These are phyloP conservation scores for Cylloceria caligata DNA, from an alignment of 2,888 invertebrate genomes.

Conservation along the genomic window DNA sequence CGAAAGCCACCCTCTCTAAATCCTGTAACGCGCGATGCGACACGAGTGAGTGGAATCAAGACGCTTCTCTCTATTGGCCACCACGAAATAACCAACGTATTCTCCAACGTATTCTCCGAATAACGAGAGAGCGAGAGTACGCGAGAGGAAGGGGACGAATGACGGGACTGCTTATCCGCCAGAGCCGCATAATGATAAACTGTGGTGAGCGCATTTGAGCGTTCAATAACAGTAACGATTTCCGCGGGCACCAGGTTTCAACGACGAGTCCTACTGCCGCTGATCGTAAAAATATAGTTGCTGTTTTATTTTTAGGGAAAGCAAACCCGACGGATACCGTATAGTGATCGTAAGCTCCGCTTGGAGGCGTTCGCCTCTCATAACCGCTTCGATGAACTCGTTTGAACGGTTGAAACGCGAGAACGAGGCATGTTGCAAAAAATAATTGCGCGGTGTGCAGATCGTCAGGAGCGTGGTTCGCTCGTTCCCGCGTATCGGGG, in stretches of 20 bases:
- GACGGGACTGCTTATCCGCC: conserved; percentile 60
- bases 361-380: conserved; percentile 15
- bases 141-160: neutral
- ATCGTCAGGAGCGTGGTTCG: conserved; percentile 49
- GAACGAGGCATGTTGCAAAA: conserved; percentile 47
- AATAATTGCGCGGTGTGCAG: conserved; percentile 45
- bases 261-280: conserved; percentile 44
- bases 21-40: conserved; percentile 73
- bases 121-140: conserved; percentile 44
- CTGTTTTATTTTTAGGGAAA: conserved; percentile 43
- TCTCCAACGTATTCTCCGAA: conserved; percentile 55
- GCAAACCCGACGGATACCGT: neutral
- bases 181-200: conserved; percentile 57
- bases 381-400: conserved; percentile 36
- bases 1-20: conserved; percentile 69
- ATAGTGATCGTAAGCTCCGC: conserved; percentile 32
- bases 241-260: conserved; percentile 22
- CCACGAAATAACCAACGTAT: conserved; percentile 62
- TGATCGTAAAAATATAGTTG: conserved; percentile 58
- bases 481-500: neutral
- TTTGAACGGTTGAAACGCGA: conserved; percentile 24
- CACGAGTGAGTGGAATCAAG: conserved; percentile 60
- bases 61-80: conserved; percentile 22
- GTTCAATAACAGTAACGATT: conserved; percentile 55
- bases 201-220: conserved; percentile 55